These are phyloP conservation scores for Ursus arctos DNA, from an alignment of 2,113 vertebrate genomes.

Conservation along the genomic window DNA sequence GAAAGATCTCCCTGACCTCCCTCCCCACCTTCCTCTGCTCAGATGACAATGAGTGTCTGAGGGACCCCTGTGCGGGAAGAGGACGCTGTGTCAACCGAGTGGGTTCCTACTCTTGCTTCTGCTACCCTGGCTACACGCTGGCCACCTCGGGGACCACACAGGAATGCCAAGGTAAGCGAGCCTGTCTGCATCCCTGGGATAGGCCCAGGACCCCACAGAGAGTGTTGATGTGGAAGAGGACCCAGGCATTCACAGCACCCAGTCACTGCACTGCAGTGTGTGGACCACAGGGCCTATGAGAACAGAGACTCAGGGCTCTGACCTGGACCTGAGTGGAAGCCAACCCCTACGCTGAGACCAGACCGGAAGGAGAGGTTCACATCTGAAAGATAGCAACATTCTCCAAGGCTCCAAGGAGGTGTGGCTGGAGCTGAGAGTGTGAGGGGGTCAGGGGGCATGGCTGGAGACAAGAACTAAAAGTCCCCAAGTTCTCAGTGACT, in stretches of 20 bases:
- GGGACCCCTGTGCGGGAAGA: constrained; percentile 91
- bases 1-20: neutral
- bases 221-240: neutral
- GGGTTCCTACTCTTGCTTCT: constrained; percentile 94
- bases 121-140: constrained; percentile 92
- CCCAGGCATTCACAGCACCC: neutral
- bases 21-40: constrained; percentile 41
- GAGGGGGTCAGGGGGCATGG: neutral
- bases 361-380: neutral
- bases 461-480: neutral
- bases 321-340: neutral
- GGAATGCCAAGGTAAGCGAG: constrained; percentile 93
- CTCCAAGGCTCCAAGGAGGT: neutral
- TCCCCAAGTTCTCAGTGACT: neutral
- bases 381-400: neutral
- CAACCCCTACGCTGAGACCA: neutral
- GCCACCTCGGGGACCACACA: constrained; percentile 88
- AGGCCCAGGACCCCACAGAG: neutral
- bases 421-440: neutral
- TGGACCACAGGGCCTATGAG: neutral
- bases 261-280: neutral
- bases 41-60: constrained; percentile 95
- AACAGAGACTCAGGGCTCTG: neutral
- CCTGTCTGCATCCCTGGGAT: rapidly evolving
- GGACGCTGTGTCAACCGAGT: constrained; percentile 93